Base-by-base conservation (phyloP, 2,113 vertebrate species). In the Grammomys dolichurus region DNA sequence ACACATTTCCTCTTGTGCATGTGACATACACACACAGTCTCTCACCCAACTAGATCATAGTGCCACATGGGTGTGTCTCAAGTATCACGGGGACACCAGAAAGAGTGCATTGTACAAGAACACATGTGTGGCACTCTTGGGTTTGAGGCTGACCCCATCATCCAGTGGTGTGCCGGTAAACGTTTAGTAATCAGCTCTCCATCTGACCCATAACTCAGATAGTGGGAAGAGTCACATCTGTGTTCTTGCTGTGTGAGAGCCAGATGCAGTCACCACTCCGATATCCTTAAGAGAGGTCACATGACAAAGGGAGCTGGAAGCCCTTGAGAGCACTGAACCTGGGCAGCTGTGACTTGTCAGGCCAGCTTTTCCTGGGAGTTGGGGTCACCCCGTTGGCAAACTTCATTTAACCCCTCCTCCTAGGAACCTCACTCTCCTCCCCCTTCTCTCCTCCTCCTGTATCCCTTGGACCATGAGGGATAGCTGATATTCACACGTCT, bases 251-350 rank as follows among this genome's bases (percentile, higher is more conserved):
- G 24, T 75, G n/a, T n/a, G 10, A 7, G 20, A 85, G 26, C 58
- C 40, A 16, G 12, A 36, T n/a, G 13, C 43, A 73, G 81, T 24
- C 67, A 81, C 60, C 19, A 9, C 24, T 58, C 40, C 14, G 3
- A 51, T 43, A 33, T 89, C 89, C 90, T 95, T 73, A 60, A 43
- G 86, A 89, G 95, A 90, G 92, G 75, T 89, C 90, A 85, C 94
- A 48, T 87, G 93, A 75, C 48, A 48, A 93, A 51, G 56, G 36
- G 81, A 72, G 90, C 9, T 17, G 40, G 93, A 72, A 84, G 60
- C 76, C 87, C 72, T 93, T 31, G 80, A 69, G 89, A 90, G 58
- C 31, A 28, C 90, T 80, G 89, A 82, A 75, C 84, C 90, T 87
- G 87, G 33, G 51, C 73, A 85, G 40, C 65, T 16, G 36, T 76